Base-by-base conservation (phyloP, 2,888 invertebrate genomes). In the Heteromurus nitidus region DNA sequence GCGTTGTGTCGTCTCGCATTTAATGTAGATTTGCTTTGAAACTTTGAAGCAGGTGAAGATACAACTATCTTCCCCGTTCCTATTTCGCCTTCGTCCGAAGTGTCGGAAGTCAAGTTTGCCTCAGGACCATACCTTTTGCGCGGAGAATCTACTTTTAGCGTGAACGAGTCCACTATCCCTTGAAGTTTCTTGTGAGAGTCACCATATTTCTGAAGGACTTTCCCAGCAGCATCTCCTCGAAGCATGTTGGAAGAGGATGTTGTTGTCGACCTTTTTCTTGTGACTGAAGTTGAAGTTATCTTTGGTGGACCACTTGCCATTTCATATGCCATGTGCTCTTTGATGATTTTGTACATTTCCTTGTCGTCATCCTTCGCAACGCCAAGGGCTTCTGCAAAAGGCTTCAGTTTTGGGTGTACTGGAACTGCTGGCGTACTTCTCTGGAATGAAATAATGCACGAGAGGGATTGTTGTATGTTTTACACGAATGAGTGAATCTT, bases 101-200 rank as follows among this genome's bases (percentile, higher is more conserved):
- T 26, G 16, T 70, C 18, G 3, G 30, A n/a, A n/a, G 22, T 53
- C 7, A 3, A 1, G 9, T 50, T 50, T 13, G n/a, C 28, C 20
- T 18, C 11, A n/a, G n/a, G n/a, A n/a, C n/a, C n/a, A n/a, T n/a
- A n/a, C n/a, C n/a, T n/a, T n/a, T n/a, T n/a, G n/a, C n/a, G n/a
- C n/a, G n/a, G n/a, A n/a, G n/a, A n/a, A n/a, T 58, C 67, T 42
- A 75, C 47, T 28, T 75, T 75, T 11, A 47, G 31, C 5, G 53
- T 55, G 22, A 75, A 75, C 1, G 67, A 31, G 30, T 67, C 50
- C 7, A 75, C 75, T 13, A 75, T 26, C 31, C 24, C 55, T 16
- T 75, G 75, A 0, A 75, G 65, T 30, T 75, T 65, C 22, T 75
- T 75, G 55, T 75, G 75, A 9, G 75, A 75, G 3, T 75, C 75